A percentile compares a stretch with the other conserved stretches of the same genome.
Evolutionary conservation across 2,888 invertebrate species (phyloP).

Genomic region (Camponotus fellah): DNA sequence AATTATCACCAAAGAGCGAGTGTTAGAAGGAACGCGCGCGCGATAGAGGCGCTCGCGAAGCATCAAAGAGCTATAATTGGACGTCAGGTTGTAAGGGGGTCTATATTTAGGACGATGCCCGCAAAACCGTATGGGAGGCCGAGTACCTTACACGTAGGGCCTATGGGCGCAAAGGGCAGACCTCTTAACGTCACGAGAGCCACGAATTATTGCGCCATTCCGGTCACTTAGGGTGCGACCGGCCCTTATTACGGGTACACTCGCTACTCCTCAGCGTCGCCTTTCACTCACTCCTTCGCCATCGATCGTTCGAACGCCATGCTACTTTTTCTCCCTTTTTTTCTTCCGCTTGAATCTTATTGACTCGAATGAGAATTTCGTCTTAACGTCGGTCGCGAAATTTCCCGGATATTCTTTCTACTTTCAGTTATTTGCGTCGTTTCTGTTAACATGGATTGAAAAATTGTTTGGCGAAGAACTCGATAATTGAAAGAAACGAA

Average conservation of each 20-base stretch:
- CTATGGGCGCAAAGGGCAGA: conserved; percentile 78
- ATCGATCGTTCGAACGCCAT: conserved; percentile 58
- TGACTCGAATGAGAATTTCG: background rate
- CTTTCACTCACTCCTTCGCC: conserved; percentile 36
- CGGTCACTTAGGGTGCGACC: conserved; percentile 85
- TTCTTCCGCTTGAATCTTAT: conserved; percentile 12
- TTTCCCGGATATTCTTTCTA: background rate
- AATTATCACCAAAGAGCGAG: conserved; percentile 69
- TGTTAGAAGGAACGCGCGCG: conserved; percentile 53
- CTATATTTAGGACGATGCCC: conserved; percentile 83
- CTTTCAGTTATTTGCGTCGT: conserved; percentile 1
- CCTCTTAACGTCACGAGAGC: conserved; percentile 85
- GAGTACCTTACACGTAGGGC: conserved; percentile 69
- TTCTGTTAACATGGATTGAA: conserved; percentile 4
- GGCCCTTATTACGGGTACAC: conserved; percentile 82
- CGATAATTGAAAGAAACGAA: conserved; percentile 19
- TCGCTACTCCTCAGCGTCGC: conserved; percentile 56
- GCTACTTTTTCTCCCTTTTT: background rate
- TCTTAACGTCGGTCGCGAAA: background rate
- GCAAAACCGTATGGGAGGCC: conserved; percentile 77
- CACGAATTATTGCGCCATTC: conserved; percentile 85
- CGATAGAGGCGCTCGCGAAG: conserved; percentile 71
- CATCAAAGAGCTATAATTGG: conserved; percentile 85
- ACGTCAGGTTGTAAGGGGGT: conserved; percentile 80
- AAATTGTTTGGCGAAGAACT: conserved; percentile 28